Evolutionary conservation across 2,113 vertebrate genomes (phyloP).

Genomic region (Sitta europaea): DNA sequence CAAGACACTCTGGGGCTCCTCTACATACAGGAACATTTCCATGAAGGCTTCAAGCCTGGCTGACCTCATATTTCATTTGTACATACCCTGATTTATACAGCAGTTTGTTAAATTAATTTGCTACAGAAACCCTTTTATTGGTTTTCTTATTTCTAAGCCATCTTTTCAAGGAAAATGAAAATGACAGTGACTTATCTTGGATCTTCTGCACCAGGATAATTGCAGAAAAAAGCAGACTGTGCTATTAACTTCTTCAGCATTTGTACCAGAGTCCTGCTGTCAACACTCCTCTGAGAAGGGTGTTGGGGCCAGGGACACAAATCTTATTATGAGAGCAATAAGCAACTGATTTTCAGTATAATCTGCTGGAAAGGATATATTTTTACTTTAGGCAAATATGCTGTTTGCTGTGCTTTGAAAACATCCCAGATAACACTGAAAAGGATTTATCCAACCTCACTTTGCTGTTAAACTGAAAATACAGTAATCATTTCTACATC

Average conservation of each 20-base stretch:
- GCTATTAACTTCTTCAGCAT: background rate
- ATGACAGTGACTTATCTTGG: background rate
- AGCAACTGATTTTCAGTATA: background rate
- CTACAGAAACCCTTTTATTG: background rate
- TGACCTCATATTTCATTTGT: background rate
- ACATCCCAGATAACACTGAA: background rate
- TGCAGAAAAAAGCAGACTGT: background rate
- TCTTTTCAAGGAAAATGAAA: background rate
- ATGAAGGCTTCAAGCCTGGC: background rate
- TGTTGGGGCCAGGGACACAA: background rate
- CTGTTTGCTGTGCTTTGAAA: background rate
- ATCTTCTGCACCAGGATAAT: background rate
- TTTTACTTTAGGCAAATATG: background rate
- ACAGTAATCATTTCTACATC: background rate
- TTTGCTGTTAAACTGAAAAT: background rate
- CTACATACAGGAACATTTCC: background rate
- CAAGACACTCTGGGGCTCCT: background rate
- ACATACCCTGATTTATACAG: background rate
- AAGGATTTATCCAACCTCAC: background rate
- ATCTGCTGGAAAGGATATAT: background rate
- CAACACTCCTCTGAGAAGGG: background rate
- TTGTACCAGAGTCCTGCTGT: background rate
- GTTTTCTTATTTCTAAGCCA: background rate
- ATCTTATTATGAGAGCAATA: background rate
- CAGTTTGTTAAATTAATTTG: background rate